Evolutionary conservation across 2,888 invertebrate species (phyloP).

Genomic region (Gymnoscelis rufifasciata): DNA sequence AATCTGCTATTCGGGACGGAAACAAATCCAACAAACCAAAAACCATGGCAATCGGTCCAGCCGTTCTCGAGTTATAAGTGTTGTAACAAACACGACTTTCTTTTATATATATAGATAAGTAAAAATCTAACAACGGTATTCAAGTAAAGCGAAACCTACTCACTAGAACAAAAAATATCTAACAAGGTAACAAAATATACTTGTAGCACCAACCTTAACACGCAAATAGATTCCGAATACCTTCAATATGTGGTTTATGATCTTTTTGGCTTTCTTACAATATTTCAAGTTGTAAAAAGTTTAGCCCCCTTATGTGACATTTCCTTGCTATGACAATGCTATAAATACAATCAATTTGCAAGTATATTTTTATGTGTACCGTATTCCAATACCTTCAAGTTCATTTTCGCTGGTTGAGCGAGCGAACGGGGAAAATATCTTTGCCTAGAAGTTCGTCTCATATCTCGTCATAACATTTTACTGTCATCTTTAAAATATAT

Average conservation of each 20-base stretch:
- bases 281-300: constrained; percentile 70
- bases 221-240: constrained; percentile 25
- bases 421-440: constrained; percentile 27
- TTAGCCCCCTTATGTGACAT: constrained; percentile 60
- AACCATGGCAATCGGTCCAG: no score
- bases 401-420: constrained; percentile 21
- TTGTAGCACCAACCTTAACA: not conserved
- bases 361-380: constrained; percentile 11
- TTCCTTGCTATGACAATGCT: constrained; percentile 44
- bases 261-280: constrained; percentile 65
- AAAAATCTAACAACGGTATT: no score
- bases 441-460: constrained; percentile 52
- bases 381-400: constrained; percentile 28
- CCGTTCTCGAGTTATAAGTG: no score
- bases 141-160: no score
- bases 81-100: no score
- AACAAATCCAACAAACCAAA: no score
- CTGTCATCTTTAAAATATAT: constrained; percentile 51
- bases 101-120: no score
- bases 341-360: constrained; percentile 17
- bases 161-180: no score
- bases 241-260: constrained; percentile 54
- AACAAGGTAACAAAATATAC: no score
- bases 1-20: no score
- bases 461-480: constrained; percentile 72